Evolutionary conservation across 2,113 vertebrate genomes (phyloP), one percentile per base, ranked within the genome.

Genomic region (Colossoma macropomum): DNA sequence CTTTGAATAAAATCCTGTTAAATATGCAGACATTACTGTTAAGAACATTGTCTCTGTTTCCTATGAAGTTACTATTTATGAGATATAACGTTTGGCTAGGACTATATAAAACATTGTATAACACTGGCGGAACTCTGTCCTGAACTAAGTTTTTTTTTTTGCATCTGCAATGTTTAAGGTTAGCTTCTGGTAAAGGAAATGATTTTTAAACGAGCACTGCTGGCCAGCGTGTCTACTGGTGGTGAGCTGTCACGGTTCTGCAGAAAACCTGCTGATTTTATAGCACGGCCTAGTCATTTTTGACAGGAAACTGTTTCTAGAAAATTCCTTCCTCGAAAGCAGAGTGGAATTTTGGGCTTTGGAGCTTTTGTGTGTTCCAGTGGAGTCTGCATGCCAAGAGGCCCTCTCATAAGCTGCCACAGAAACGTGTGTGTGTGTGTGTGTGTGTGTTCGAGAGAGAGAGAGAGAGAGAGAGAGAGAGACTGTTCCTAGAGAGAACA

Each of bases 291-390:
- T 60, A 62, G 59, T 63, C 10, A 27, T 62, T 77, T 38, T 38
- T 45, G 23, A 63, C 75, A 77, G 75, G 75, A 77, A 77, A 62
- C 59, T 63, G 59, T 68, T 83, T 28, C 74, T 70, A 71, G 56
- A 60, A 69, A 77, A 68, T 60, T 76, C 63, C 76, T 83, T 83
- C 74, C 75, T 83, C 52, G 74, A 83, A 77, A 83, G 81, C 27
- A 70, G 56, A 83, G 27, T 32, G 65, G 81, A 77, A 76, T 82
- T 52, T 60, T 75, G 28, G 54, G 65, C 68, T 77, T 77, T 77
- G 50, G 25, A 83, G 52, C 62, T 63, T 25, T 59, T 54, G 62
- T 69, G 74, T 76, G 52, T 32, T 74, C 23, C 21, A 62, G 74
- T 41, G 54, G 21, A 28, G 21, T 76, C 52, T 60, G 32, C 50